Evolutionary conservation across 2,113 vertebrate species (phyloP).

Genomic region (Vanacampus margaritifer): DNA sequence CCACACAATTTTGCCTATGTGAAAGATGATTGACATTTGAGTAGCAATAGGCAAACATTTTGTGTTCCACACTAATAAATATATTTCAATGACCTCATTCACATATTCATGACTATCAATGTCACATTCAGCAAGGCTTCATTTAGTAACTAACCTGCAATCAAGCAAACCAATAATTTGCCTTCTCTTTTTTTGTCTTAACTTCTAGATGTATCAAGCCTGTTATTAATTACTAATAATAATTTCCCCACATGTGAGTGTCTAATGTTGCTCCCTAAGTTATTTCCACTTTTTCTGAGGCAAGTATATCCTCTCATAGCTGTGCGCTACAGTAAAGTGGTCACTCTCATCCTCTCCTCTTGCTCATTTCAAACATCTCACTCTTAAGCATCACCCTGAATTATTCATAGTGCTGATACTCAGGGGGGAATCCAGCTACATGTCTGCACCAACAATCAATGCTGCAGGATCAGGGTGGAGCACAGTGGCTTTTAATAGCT

Average conservation of each 20-base stretch:
- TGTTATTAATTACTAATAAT: not conserved
- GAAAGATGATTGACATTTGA: too few species aligned
- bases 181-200: too few species aligned
- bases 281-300: not conserved
- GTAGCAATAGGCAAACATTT: too few species aligned
- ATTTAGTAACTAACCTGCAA: too few species aligned
- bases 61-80: too few species aligned
- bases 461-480: slow-evolving; percentile 13
- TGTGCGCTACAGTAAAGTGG: not conserved
- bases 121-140: too few species aligned
- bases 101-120: too few species aligned
- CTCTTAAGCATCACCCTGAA: slow-evolving; percentile 28
- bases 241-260: too few species aligned
- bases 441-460: slow-evolving; percentile 30
- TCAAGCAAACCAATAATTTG: too few species aligned
- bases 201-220: too few species aligned
- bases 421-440: slow-evolving; percentile 7
- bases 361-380: not conserved
- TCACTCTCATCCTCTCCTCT: not conserved
- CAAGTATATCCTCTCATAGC: not conserved
- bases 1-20: too few species aligned
- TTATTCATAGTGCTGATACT: slow-evolving; percentile 41
- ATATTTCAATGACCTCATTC: too few species aligned
- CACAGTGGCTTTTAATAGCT: not conserved
- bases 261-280: not conserved